phyloP scores from a whole-genome alignment of 2,888 invertebrate species.

The Chloromyia formosa region DNA sequence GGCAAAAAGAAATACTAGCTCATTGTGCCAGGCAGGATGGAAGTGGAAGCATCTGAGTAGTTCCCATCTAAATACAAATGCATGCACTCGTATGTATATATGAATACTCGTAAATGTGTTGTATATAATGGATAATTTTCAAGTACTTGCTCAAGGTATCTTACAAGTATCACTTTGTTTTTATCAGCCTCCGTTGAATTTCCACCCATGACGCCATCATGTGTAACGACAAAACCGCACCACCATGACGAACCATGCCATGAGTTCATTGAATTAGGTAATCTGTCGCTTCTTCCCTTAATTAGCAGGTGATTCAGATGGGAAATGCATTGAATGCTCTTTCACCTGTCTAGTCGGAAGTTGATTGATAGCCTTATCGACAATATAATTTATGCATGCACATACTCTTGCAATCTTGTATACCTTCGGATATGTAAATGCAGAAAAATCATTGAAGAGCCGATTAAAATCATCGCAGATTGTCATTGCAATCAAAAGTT shows the following conservation, averaged over 20 bases:
- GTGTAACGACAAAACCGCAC: conserved; percentile 21
- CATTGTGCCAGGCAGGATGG: too few species aligned
- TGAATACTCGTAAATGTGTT: background rate
- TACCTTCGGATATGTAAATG: background rate
- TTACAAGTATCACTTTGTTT: background rate
- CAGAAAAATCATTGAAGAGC: too few species aligned
- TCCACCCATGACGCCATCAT: background rate
- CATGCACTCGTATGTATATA: background rate
- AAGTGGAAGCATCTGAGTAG: background rate
- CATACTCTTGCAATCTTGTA: too few species aligned
- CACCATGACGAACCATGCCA: conserved; percentile 15
- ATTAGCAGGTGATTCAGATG: conserved; percentile 25
- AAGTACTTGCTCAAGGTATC: background rate
- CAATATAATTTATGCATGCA: too few species aligned
- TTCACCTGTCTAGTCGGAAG: conserved; percentile 3
- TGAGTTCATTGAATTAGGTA: conserved; percentile 18
- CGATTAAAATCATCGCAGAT: too few species aligned
- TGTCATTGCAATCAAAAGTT: too few species aligned
- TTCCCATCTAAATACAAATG: background rate
- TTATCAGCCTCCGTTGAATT: background rate
- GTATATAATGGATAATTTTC: background rate
- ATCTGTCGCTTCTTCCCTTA: conserved; percentile 21
- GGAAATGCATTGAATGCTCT: conserved; percentile 1
- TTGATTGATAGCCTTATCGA: background rate
- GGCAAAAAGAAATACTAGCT: background rate